phyloP scores from a whole-genome alignment of 2,113 vertebrate species.

The Ailurus styani region DNA sequence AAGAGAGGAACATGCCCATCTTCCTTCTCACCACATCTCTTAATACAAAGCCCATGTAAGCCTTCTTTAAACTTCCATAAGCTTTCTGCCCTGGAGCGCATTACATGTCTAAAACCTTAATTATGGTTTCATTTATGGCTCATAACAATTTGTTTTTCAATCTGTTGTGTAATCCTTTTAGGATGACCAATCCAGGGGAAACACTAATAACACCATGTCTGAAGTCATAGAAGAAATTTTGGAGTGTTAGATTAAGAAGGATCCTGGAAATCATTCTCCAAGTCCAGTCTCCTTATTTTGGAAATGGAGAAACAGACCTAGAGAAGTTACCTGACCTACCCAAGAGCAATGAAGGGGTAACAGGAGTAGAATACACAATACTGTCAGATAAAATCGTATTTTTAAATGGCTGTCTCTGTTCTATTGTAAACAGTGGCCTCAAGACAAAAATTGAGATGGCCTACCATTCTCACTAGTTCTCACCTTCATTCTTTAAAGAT shows the following conservation, averaged over 20 bases:
- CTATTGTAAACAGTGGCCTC: background rate
- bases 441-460: background rate
- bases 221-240: background rate
- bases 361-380: background rate
- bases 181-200: background rate
- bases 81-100: background rate
- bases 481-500: background rate
- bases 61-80: background rate
- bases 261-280: background rate
- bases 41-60: background rate
- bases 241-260: background rate
- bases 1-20: background rate
- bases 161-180: background rate
- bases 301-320: background rate
- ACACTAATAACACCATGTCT: background rate
- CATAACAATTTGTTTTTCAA: background rate
- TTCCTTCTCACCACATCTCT: background rate
- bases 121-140: background rate
- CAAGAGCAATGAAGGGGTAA: background rate
- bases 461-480: background rate
- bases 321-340: background rate
- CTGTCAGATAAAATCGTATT: background rate
- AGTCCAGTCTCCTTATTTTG: background rate
- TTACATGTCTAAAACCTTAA: background rate
- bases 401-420: background rate